phyloP scores from a whole-genome alignment of 2,797 vertebrate species.

The Lutjanus argentimaculatus region DNA sequence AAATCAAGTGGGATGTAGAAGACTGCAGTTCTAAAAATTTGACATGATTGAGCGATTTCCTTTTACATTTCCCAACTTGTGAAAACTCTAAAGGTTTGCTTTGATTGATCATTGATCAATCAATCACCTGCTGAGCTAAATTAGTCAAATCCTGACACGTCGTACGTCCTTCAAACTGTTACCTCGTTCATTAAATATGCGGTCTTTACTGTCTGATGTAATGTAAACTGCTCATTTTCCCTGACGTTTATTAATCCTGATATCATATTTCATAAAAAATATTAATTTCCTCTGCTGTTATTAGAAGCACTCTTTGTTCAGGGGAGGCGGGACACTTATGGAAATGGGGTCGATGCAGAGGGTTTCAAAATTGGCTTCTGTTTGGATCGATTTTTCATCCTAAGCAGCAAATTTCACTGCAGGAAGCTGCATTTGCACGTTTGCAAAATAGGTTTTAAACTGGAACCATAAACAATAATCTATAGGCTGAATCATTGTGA shows the following conservation, averaged over 20 bases:
- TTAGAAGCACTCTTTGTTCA: background rate
- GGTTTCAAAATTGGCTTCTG: background rate
- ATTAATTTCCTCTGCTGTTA: background rate
- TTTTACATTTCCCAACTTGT: background rate
- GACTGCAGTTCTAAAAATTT: too few relatives aligned
- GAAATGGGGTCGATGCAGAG: background rate
- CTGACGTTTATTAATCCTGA: background rate
- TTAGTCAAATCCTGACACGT: background rate
- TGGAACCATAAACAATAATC: too few relatives aligned
- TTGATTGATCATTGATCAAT: background rate
- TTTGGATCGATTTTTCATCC: background rate
- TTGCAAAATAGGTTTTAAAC: too few relatives aligned
- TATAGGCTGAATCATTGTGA: too few relatives aligned
- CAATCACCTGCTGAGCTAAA: too few relatives aligned
- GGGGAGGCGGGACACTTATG: too few relatives aligned
- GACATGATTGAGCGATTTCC: background rate
- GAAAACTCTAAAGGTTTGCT: background rate
- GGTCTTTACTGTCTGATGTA: background rate
- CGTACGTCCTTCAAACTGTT: background rate
- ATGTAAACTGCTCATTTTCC: background rate
- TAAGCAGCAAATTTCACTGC: too few relatives aligned
- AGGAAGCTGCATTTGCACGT: too few relatives aligned
- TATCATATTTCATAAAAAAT: background rate
- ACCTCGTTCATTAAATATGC: background rate
- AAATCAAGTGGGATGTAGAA: too few relatives aligned